Conservation (phyloP, 2,888 invertebrate species). For the Spilosoma lubricipeda region DNA sequence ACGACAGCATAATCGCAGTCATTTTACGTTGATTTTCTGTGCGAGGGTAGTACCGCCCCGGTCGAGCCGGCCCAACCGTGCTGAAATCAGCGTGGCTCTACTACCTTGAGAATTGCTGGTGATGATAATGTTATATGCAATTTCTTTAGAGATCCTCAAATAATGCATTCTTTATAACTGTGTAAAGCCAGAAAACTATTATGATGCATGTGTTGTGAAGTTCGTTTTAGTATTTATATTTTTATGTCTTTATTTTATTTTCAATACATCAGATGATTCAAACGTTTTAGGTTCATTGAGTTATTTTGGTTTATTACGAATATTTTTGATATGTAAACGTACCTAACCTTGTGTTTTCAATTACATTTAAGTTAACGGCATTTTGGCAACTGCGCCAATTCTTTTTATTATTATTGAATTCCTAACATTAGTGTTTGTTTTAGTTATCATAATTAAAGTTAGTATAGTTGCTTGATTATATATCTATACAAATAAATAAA, state of each 20-base stretch:
- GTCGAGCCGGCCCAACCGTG: too few relatives aligned
- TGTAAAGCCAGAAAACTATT: background rate
- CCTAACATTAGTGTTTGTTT: too few relatives aligned
- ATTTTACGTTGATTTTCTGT: too few relatives aligned
- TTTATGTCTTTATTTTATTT: constrained; percentile 4
- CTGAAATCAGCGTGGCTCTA: too few relatives aligned
- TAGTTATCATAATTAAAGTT: too few relatives aligned
- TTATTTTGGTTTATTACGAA: background rate
- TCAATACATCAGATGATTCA: constrained; percentile 4
- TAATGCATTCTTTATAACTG: too few relatives aligned
- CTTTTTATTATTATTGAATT: background rate
- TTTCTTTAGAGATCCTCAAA: too few relatives aligned
- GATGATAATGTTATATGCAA: background rate
- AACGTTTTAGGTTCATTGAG: constrained; percentile 4
- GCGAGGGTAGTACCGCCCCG: too few relatives aligned
- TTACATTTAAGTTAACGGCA: background rate
- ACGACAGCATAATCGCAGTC: too few relatives aligned
- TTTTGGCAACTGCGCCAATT: background rate
- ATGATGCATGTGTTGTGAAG: background rate
- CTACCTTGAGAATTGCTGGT: too few relatives aligned
- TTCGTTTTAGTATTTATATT: background rate
- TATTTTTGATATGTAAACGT: constrained; percentile 5
- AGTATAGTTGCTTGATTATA: too few relatives aligned
- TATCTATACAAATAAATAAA: too few relatives aligned
- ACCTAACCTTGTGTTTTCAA: background rate